A percentile compares a stretch with the other conserved stretches of the same genome.
Evolutionary conservation across 2,113 vertebrate genomes (phyloP).

Genomic region (Gnathonemus echidnorhynchus): DNA sequence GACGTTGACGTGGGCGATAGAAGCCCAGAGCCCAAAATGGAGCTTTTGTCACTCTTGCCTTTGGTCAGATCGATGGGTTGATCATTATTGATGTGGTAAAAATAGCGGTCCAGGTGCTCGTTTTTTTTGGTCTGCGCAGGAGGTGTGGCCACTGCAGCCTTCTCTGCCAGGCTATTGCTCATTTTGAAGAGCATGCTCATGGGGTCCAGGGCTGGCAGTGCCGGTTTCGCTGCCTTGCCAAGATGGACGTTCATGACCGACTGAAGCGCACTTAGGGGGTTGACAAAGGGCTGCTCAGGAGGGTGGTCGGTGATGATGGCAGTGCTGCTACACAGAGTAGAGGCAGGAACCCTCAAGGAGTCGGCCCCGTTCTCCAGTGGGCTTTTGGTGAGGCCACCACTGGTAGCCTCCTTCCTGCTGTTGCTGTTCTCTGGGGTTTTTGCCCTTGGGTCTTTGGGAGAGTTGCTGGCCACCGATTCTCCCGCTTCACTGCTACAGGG

Average conservation of each 20-base stretch:
- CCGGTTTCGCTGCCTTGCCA: constrained; percentile 94
- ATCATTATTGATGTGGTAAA: constrained; percentile 91
- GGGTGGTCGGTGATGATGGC: constrained; percentile 97
- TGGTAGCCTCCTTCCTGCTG: constrained; percentile 66
- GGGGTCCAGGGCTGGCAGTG: constrained; percentile 87
- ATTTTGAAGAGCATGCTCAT: constrained; percentile 99
- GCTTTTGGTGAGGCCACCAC: constrained; percentile 67
- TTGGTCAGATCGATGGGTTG: constrained; percentile 98
- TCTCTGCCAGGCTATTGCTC: constrained; percentile 97
- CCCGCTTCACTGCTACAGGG: constrained; percentile 83
- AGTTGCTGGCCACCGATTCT: constrained; percentile 69
- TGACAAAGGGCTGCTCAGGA: constrained; percentile 93
- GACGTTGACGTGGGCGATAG: constrained; percentile 82
- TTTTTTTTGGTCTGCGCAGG: constrained; percentile 84
- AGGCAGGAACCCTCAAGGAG: constrained; percentile 62
- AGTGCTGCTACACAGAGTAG: constrained; percentile 76
- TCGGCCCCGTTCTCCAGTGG: constrained; percentile 78
- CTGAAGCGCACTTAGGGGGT: constrained; percentile 94
- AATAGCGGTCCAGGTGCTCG: constrained; percentile 91
- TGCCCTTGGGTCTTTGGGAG: constrained; percentile 64
- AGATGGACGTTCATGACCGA: constrained; percentile 98
- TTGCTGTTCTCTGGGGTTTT: constrained; percentile 74
- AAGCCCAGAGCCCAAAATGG: constrained; percentile 78
- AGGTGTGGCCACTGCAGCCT: constrained; percentile 87
- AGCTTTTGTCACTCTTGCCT: constrained; percentile 85